A percentile compares a stretch with the other conserved stretches of the same genome.
Conservation (phyloP, 2,888 invertebrate genomes). For the Plebejus melissa region DNA sequence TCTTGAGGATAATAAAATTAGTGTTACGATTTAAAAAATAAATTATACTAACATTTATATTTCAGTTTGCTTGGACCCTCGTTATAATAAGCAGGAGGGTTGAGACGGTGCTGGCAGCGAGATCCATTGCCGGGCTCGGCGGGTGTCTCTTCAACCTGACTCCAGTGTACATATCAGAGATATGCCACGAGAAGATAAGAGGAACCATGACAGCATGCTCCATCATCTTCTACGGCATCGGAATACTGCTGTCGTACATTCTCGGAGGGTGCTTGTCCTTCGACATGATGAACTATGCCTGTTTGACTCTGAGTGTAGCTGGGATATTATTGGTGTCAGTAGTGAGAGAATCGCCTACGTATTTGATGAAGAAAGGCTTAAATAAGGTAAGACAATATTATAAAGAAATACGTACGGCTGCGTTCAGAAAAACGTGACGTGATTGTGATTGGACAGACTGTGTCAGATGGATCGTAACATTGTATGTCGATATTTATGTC, state of each 20-base stretch:
- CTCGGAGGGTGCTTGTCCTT: conserved; percentile 53
- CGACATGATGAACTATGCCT: conserved; percentile 46
- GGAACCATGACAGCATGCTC: conserved; percentile 39
- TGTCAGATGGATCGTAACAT: too few relatives aligned
- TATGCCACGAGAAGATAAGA: conserved; percentile 41
- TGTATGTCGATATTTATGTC: too few relatives aligned
- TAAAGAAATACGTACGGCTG: too few relatives aligned
- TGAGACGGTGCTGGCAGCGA: conserved; percentile 47
- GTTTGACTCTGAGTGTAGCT: conserved; percentile 43
- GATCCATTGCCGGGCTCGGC: conserved; percentile 51
- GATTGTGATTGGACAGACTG: too few relatives aligned
- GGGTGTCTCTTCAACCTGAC: conserved; percentile 47
- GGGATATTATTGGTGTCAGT: conserved; percentile 42
- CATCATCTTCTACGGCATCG: conserved; percentile 38
- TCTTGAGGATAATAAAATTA: too few relatives aligned
- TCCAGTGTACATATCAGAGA: conserved; percentile 41
- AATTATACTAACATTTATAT: background rate
- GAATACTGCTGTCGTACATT: conserved; percentile 41
- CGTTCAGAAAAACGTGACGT: too few relatives aligned
- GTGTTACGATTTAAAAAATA: too few relatives aligned
- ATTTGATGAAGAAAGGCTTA: conserved; percentile 39
- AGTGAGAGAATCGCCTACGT: conserved; percentile 50
- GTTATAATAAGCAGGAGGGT: conserved; percentile 46
- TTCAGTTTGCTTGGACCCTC: conserved; percentile 53
- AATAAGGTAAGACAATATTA: conserved; percentile 42